phyloP scores from a whole-genome alignment of 2,113 vertebrate genomes.

The Columba livia region DNA sequence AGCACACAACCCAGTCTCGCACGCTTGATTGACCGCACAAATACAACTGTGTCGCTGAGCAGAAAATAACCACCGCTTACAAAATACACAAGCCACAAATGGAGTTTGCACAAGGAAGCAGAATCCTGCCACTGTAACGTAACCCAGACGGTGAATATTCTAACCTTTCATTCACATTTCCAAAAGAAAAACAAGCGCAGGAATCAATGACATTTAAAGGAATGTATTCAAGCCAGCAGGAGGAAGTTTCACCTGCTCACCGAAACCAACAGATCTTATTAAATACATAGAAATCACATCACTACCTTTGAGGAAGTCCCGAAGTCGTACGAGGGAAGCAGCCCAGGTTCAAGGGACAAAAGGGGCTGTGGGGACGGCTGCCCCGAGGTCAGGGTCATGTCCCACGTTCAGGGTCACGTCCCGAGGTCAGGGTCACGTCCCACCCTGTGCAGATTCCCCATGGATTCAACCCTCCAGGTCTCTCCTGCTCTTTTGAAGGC shows the following conservation, averaged over 20 bases:
- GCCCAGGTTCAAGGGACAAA: background rate
- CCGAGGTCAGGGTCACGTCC: accelerated
- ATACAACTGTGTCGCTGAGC: background rate
- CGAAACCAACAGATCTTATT: background rate
- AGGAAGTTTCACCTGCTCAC: background rate
- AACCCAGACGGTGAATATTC: background rate
- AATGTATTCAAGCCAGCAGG: background rate
- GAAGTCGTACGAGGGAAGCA: background rate
- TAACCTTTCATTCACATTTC: background rate
- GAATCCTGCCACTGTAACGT: background rate
- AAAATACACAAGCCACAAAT: background rate
- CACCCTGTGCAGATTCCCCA: background rate
- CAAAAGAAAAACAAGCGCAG: background rate
- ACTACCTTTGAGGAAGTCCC: background rate
- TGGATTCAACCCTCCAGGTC: background rate
- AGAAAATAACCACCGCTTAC: background rate
- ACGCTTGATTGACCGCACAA: background rate
- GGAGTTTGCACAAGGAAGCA: background rate
- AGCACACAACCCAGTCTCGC: background rate
- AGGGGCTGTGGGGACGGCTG: too few species aligned
- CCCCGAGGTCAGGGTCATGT: too few species aligned
- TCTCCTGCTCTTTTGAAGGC: background rate
- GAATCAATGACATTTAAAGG: background rate
- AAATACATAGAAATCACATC: background rate
- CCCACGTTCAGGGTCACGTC: too few species aligned